Percentiles rank a stretch among this genome's conserved stretches.
Conservation (phyloP, 2,888 invertebrate genomes). For the Eupithecia tripunctaria region DNA sequence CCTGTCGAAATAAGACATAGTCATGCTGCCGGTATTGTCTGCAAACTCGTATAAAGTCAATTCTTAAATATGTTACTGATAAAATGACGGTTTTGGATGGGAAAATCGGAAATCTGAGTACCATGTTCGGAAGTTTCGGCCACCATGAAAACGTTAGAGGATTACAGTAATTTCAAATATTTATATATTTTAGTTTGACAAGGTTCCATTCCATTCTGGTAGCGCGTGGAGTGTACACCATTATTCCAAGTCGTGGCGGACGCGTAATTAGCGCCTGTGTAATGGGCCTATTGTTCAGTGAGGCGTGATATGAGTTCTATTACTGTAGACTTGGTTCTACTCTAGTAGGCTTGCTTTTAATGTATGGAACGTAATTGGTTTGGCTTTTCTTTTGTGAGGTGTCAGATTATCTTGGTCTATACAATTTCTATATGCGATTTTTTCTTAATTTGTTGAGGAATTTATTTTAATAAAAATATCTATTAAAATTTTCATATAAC, state of each 20-base stretch:
- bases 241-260: constrained; percentile 26
- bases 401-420: not conserved
- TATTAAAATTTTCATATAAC: too few relatives aligned
- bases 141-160: not conserved
- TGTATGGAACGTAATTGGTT: not conserved
- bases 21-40: not conserved
- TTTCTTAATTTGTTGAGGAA: not conserved
- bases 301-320: constrained; percentile 33
- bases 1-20: not conserved
- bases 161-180: not conserved
- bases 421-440: not conserved
- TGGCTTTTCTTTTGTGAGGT: not conserved
- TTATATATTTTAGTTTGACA: not conserved
- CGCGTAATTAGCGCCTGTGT: constrained; percentile 36
- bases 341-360: constrained; percentile 8
- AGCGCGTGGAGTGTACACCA: not conserved
- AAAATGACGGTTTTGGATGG: not conserved
- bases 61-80: not conserved
- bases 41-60: not conserved
- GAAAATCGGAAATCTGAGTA: too few relatives aligned
- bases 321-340: constrained; percentile 13
- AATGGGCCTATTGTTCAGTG: constrained; percentile 36
- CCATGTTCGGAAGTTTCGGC: not conserved
- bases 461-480: too few relatives aligned
- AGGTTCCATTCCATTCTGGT: not conserved